phyloP scores from a whole-genome alignment of 2,888 invertebrate genomes.

The Agonum fuliginosum region DNA sequence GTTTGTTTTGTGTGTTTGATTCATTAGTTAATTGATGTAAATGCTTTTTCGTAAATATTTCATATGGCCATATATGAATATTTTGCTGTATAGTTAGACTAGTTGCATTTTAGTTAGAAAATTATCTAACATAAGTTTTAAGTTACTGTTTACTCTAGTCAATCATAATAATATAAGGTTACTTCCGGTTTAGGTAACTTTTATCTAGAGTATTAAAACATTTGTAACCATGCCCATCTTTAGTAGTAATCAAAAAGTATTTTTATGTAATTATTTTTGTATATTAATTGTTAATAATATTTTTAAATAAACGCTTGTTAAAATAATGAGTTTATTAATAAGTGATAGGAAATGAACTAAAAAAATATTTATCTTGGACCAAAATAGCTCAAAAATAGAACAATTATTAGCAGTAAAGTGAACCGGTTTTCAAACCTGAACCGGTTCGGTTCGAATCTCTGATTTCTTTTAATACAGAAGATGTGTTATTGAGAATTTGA shows the following conservation, averaged over 20 bases:
- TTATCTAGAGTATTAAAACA: conserved; percentile 20
- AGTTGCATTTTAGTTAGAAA: conserved; percentile 10
- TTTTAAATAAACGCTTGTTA: conserved; percentile 46
- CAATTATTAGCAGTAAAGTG: too few species aligned
- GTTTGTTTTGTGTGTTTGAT: background rate
- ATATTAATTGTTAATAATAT: conserved; percentile 40
- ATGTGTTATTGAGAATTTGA: too few species aligned
- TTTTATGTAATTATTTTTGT: conserved; percentile 39
- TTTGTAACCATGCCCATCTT: background rate
- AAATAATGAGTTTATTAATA: too few species aligned
- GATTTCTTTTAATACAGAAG: too few species aligned
- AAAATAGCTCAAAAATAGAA: too few species aligned
- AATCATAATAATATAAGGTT: conserved; percentile 40
- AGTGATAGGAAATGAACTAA: too few species aligned
- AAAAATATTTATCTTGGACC: too few species aligned
- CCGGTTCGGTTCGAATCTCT: too few species aligned
- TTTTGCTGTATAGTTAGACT: conserved; percentile 21
- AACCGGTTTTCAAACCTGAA: too few species aligned
- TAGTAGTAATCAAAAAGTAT: conserved; percentile 21
- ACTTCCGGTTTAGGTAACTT: conserved; percentile 32
- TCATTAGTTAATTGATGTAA: background rate
- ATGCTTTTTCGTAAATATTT: background rate
- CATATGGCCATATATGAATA: conserved; percentile 49
- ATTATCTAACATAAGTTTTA: conserved; percentile 14
- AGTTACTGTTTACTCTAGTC: conserved; percentile 39